Evolutionary conservation across 2,888 invertebrate species (phyloP), one percentile per base, ranked within the genome.

Genomic region (Hybos culiciformis): DNA sequence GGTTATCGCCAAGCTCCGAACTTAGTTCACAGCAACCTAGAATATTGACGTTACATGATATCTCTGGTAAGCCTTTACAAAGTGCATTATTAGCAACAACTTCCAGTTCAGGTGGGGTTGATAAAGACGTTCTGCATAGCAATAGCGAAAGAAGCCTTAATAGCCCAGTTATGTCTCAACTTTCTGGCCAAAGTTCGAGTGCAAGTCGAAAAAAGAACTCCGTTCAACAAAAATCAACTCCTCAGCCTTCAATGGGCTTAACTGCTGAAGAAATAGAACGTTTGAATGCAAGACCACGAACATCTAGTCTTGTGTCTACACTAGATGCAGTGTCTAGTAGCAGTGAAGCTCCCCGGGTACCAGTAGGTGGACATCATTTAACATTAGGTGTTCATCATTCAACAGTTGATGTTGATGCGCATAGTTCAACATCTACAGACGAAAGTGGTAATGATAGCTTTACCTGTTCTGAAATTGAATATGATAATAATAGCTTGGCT

Each of bases 391-490:
- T 78, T 53, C 81, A 81, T 59, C 80, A 80, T 20, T 80, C 81
- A 14, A 80, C 79, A 31, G 74, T 76, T 24, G 78, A 83, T 54
- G 72, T 79, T 17, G 78, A 83, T 53, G 72, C 76, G 37, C 75
- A 83, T 55, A 79, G 84, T 55, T 84, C 85, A 9, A 83, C 83
- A 1, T 84, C 85, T 8, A 86, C 92, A 9, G 87, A 92, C 55
- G 93, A 93, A 62, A 93, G 93, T 66, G 84, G 83, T 61, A 92
- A 94, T 67, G 94, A 96, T 61, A 93, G 93, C 54, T 96, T 96
- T 69, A 96, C 94, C 11, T 96, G 94, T 69, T 94, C 94, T 1
- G 94, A 94, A 70, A 93, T 93, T 60, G 96, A 96, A 65, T 93
- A 92, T 62, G 93, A 93, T 58, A 90, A 91, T 60, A 84, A 86